Percentiles rank a stretch among this genome's conserved stretches.
These are phyloP conservation scores for Coreoperca whiteheadi DNA, from an alignment of 2,113 vertebrate species.

Conservation along the genomic window DNA sequence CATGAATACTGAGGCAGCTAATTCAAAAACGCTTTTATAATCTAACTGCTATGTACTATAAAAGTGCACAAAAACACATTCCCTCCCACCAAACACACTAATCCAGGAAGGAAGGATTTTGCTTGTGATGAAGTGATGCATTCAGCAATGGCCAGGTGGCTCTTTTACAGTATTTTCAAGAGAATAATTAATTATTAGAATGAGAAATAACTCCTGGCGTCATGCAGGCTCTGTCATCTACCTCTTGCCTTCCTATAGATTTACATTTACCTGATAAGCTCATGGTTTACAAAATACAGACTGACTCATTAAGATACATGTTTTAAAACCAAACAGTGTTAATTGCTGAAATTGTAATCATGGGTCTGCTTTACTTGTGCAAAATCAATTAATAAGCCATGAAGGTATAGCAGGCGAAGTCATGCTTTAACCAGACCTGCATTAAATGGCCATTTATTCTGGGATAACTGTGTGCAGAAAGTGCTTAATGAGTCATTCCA, in stretches of 20 bases:
- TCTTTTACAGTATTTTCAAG: conserved; percentile 2
- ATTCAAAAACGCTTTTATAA: conserved; percentile 5
- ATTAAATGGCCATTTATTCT: conserved; percentile 20
- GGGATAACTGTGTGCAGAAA: not conserved
- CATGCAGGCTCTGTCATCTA: not conserved
- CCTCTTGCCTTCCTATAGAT: not conserved
- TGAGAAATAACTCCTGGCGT: not conserved
- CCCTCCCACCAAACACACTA: not conserved
- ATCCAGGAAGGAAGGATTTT: not conserved
- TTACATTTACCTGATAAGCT: not conserved
- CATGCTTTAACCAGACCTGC: conserved; percentile 11
- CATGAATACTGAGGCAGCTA: not conserved
- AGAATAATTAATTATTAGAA: not conserved
- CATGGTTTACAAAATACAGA: not conserved
- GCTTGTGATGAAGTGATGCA: not conserved
- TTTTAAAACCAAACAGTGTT: not conserved
- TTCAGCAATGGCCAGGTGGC: conserved; percentile 19
- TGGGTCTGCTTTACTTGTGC: conserved; percentile 25
- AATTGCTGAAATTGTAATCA: conserved; percentile 21
- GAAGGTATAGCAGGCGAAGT: conserved; percentile 17
- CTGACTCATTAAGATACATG: not conserved
- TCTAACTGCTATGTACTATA: not conserved
- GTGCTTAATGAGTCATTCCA: conserved; percentile 25
- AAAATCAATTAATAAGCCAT: conserved; percentile 33
- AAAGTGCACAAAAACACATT: conserved; percentile 14